Percentiles rank a stretch among this genome's conserved stretches.
Conservation (phyloP, 2,113 vertebrate genomes). For the Anarhynchus alexandrinus region DNA sequence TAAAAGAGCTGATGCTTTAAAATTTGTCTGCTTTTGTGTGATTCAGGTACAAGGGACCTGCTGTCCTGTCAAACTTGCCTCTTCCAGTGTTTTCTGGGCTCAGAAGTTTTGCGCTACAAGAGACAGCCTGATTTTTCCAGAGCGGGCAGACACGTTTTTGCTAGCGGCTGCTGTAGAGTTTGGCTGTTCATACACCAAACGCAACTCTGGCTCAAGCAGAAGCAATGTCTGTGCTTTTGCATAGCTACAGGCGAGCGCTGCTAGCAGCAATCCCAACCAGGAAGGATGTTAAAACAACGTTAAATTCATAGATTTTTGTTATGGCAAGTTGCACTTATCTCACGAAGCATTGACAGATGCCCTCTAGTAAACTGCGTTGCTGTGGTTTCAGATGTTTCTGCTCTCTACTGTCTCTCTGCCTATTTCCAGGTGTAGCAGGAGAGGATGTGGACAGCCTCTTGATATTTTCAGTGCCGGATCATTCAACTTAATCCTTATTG, state of each 20-base stretch:
- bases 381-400: background rate
- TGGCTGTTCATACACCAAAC: background rate
- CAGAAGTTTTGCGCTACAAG: background rate
- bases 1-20: background rate
- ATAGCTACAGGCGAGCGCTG: background rate
- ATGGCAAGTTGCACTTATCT: background rate
- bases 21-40: background rate
- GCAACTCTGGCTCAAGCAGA: background rate
- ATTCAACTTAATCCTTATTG: too few relatives aligned
- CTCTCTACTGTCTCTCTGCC: background rate
- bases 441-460: background rate
- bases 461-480: background rate
- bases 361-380: background rate
- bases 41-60: background rate
- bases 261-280: background rate
- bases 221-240: background rate
- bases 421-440: background rate
- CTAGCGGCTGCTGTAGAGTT: background rate
- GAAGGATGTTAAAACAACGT: background rate
- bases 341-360: too few relatives aligned
- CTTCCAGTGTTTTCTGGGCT: background rate
- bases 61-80: background rate
- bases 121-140: background rate
- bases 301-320: background rate
- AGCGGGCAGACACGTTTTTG: background rate